Evolutionary conservation across 2,888 invertebrate genomes (phyloP).

Genomic region (Nemurella pictetii): DNA sequence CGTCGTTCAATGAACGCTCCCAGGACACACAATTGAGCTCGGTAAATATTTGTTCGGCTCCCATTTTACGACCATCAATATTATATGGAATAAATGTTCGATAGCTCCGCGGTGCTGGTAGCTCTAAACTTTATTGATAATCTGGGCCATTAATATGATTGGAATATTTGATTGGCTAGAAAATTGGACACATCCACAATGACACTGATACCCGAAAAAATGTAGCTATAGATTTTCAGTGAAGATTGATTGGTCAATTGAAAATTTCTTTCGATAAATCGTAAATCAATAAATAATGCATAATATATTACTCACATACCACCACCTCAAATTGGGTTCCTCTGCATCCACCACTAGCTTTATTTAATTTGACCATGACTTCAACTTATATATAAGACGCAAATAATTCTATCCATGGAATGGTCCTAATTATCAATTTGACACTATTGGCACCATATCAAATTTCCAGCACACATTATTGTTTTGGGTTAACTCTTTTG

Average conservation of each 20-base stretch:
- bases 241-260: not conserved
- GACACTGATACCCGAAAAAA: not conserved
- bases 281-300: not conserved
- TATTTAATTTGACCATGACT: no score
- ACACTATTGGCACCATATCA: conserved; percentile 28
- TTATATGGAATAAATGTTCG: not conserved
- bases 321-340: no score
- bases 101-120: not conserved
- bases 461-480: conserved; percentile 34
- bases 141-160: not conserved
- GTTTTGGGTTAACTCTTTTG: conserved; percentile 11
- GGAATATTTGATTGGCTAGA: not conserved
- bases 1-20: not conserved
- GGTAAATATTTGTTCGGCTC: not conserved
- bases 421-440: not conserved
- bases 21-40: not conserved
- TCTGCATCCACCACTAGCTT: no score
- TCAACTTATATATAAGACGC: not conserved
- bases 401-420: not conserved
- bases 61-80: not conserved
- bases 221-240: no score
- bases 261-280: not conserved
- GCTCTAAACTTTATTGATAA: not conserved
- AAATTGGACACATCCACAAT: no score
- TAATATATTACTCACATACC: no score